Evolutionary conservation across 2,888 invertebrate genomes (phyloP).

Genomic region (Netelia fuscicornis): DNA sequence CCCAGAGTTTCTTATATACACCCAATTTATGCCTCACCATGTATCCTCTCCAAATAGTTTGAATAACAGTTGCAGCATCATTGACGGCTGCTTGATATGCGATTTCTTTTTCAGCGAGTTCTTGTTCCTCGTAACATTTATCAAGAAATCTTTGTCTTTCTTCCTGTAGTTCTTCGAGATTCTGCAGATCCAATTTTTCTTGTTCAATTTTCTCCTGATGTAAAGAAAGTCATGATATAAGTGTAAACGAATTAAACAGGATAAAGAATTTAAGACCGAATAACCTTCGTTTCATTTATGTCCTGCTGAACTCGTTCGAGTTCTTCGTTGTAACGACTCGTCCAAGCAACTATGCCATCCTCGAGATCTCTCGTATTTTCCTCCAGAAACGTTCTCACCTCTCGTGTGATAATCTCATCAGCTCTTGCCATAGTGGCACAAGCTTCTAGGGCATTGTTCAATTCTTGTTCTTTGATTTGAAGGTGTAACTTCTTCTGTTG

Average conservation of each 20-base stretch:
- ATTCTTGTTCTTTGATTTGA: constrained; percentile 68
- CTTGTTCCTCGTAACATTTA: constrained; percentile 69
- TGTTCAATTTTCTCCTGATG: constrained; percentile 75
- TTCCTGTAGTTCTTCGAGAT: constrained; percentile 67
- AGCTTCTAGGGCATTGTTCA: constrained; percentile 70
- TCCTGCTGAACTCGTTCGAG: constrained; percentile 73
- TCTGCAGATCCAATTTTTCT: constrained; percentile 71
- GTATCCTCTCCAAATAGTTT: constrained; percentile 78
- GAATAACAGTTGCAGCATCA: constrained; percentile 76
- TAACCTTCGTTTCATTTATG: constrained; percentile 74
- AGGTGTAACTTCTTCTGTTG: constrained; percentile 74
- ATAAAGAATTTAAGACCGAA: neutral
- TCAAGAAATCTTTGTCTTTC: constrained; percentile 75
- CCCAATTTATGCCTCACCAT: constrained; percentile 79
- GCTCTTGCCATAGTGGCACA: constrained; percentile 61
- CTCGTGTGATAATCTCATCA: constrained; percentile 73
- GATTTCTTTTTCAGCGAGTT: constrained; percentile 64
- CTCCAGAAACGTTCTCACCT: constrained; percentile 70
- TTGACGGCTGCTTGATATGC: constrained; percentile 72
- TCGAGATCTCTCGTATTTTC: constrained; percentile 72
- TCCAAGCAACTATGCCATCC: constrained; percentile 74
- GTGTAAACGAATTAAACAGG: neutral
- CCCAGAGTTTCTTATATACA: constrained; percentile 71
- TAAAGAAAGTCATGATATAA: constrained; percentile 1
- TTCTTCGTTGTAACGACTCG: constrained; percentile 74